Evolutionary conservation across 2,888 invertebrate genomes (phyloP), one percentile per base, ranked within the genome.

Genomic region (Coelinius sp.): DNA sequence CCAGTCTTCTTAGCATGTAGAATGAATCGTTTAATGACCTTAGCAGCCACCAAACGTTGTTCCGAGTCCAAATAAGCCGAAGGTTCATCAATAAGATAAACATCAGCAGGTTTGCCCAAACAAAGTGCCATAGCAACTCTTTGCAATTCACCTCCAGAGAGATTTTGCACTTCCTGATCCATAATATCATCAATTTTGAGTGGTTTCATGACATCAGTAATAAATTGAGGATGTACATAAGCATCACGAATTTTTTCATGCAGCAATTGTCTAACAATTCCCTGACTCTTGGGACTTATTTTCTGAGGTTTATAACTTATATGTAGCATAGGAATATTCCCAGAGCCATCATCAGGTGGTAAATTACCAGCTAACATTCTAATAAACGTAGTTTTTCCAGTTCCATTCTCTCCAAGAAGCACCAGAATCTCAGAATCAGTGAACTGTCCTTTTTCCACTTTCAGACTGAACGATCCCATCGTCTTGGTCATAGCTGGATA

Each of bases 231-330:
- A 91, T 99, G 99, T 78, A 97, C 91, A 86, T 98, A 99, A 17
- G 99, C 97, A 89, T 99, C 99, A 74, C 98, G 92, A 82, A 99
- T 98, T 88, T 98, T 98, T 72, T 99, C 98, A 83, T 98, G 97
- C 75, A 99, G 90, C 83, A 99, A 89, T 84, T 95, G 94, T 59
- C 97, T 92, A 3, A 99, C 99, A 74, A 95, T 92, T 52, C 97
- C 97, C 85, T 96, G 95, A 70, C 96, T 96, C 89, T 97, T 99
- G 2, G 99, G 99, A 79, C 98, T 98, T 88, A 99, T 99, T 89
- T 99, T 99, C 90, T 99, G 99, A 53, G 99, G 99, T 89, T 99
- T 99, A 91, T 99, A 99, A 88, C 98, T 99, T 86, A 99, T 98
- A 88, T 98, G 96, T 77, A 99, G 89, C 82, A 95, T 93, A 0